Percentiles rank a stretch among this genome's conserved stretches.
Evolutionary conservation across 2,888 invertebrate species (phyloP).

Genomic region (Callimorpha dominula): DNA sequence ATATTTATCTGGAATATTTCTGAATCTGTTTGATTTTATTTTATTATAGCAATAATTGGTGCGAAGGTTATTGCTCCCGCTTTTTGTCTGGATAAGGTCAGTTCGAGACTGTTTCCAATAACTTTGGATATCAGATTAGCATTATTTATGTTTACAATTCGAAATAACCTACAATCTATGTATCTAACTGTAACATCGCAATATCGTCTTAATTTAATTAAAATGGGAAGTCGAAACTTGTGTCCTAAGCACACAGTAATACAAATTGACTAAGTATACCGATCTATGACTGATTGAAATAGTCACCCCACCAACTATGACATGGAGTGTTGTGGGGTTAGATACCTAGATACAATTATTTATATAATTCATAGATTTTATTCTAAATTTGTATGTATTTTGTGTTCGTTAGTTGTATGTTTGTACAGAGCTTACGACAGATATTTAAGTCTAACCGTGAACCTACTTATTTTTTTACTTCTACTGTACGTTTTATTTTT

Average conservation of each 20-base stretch:
- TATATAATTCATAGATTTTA: no score
- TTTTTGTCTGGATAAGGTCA: constrained; percentile 1
- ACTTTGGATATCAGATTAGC: background rate
- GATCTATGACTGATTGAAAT: background rate
- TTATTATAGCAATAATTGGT: background rate
- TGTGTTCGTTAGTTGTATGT: no score
- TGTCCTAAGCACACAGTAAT: background rate
- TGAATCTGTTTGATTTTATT: background rate
- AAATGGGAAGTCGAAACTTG: background rate
- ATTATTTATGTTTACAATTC: background rate
- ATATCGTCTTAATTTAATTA: background rate
- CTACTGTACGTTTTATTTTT: no score
- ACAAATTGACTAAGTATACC: background rate
- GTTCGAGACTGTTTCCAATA: background rate
- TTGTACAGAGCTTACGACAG: no score
- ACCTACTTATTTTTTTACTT: no score
- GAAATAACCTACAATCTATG: background rate
- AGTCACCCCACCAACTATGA: background rate
- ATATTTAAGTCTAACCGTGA: no score
- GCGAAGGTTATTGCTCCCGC: background rate
- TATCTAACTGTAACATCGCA: background rate
- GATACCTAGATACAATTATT: no score
- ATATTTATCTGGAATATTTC: background rate
- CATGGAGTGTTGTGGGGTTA: background rate
- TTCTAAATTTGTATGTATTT: background rate